Evolutionary conservation across 2,113 vertebrate genomes (phyloP), one percentile per base, ranked within the genome.

Genomic region (Aptenodytes patagonicus): DNA sequence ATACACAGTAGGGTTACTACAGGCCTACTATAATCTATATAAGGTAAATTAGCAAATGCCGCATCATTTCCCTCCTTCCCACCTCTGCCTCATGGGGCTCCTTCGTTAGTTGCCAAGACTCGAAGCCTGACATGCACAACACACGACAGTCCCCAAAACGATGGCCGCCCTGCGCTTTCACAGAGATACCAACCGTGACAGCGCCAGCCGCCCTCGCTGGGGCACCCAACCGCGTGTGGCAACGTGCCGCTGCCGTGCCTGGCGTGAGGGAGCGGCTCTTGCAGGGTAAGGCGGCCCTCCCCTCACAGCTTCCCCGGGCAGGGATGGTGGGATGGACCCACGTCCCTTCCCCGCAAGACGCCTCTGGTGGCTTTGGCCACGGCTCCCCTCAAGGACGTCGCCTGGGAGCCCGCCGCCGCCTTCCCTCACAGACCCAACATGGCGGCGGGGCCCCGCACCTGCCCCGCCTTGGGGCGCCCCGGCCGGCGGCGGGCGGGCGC

Each of bases 91-190:
- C 46, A 8, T 0, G 38, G 36, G 9, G 36, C 44, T 57, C 32
- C n/a, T 15, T 20, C n/a, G 0, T 24, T 2, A 13, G 31, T 2
- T 7, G 73, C 44, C 17, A 3, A 26, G 21, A 3, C n/a, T 36
- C 26, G 3, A 65, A 24, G 77, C 21, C 44, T 12, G 40, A 28
- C 1, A 3, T 1, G 4, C 1, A 3, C 0, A 1, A 16, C 60
- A 60, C 54, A 32, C 7, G 1, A 2, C 16, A 2, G 7, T 3
- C 8, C 11, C 21, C 36, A 3, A 4, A 40, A 6, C 1, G 8
- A 24, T 0, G 32, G n/a, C 17, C 1, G 3, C 4, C 28, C 32
- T 0, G 25, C 3, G 0, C 44, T 8, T 7, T 26, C 60, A 7
- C 1, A 6, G 13, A 9, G 19, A 13, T 1, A 5, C 3, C 44